Percentiles rank a stretch among this genome's conserved stretches.
These are phyloP conservation scores for Hiodon tergisus DNA, from an alignment of 2,113 vertebrate genomes.

Conservation along the genomic window DNA sequence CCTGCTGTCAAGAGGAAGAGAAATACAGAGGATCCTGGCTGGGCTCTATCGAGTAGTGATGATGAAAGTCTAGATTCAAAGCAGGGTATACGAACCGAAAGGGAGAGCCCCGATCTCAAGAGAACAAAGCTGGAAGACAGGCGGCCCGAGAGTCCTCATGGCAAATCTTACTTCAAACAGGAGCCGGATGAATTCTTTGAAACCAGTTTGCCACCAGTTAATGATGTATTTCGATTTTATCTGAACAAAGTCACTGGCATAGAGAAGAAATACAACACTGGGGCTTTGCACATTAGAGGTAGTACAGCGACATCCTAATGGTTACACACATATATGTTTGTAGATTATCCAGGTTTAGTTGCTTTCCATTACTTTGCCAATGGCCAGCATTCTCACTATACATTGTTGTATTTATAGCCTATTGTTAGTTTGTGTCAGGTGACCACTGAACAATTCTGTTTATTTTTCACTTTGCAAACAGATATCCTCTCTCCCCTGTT, in stretches of 20 bases:
- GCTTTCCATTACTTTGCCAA: background rate
- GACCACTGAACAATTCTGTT: background rate
- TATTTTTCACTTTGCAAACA: conserved; percentile 39
- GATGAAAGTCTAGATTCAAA: conserved; percentile 54
- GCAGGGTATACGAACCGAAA: conserved; percentile 24
- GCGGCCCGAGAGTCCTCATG: conserved; percentile 46
- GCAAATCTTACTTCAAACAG: conserved; percentile 46
- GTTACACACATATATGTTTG: background rate
- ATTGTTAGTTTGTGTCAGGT: too few species aligned
- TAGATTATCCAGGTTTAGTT: too few species aligned
- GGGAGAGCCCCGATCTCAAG: conserved; percentile 39
- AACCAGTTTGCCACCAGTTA: conserved; percentile 60
- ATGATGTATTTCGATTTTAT: conserved; percentile 80
- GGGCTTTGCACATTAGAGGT: conserved; percentile 91
- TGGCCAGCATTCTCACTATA: background rate
- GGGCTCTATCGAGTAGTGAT: conserved; percentile 90
- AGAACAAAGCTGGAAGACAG: conserved; percentile 43
- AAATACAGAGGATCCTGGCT: conserved; percentile 69
- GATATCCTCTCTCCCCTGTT: conserved; percentile 95
- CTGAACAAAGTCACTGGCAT: conserved; percentile 88
- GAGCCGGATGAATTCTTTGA: conserved; percentile 70
- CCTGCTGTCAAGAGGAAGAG: conserved; percentile 64
- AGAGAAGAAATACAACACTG: conserved; percentile 74
- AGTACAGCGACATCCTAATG: background rate
- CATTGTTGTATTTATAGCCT: background rate